phyloP scores from a whole-genome alignment of 2,888 invertebrate species.

The Anarsia innoxiella region DNA sequence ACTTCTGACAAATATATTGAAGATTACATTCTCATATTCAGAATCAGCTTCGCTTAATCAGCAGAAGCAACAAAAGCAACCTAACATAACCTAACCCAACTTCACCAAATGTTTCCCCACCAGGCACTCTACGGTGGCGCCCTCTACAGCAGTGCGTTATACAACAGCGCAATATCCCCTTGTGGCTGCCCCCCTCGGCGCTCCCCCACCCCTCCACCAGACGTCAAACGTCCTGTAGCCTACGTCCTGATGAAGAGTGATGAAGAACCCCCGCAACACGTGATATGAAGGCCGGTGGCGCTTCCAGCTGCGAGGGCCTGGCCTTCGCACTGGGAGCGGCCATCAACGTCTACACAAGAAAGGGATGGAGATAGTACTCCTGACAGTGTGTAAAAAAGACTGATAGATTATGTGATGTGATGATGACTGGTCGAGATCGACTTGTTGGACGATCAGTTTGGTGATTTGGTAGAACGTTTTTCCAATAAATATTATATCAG shows the following conservation, averaged over 20 bases:
- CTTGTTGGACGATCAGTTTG: too few relatives aligned
- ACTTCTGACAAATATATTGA: too few relatives aligned
- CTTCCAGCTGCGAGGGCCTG: conserved; percentile 81
- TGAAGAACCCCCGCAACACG: conserved; percentile 77
- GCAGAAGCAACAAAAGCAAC: too few relatives aligned
- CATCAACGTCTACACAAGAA: conserved; percentile 58
- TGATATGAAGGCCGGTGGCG: conserved; percentile 91
- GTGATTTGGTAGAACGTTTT: too few relatives aligned
- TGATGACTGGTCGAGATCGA: background rate
- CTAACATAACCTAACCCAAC: too few relatives aligned
- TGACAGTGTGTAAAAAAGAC: conserved; percentile 54
- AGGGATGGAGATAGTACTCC: conserved; percentile 53
- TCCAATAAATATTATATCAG: too few relatives aligned
- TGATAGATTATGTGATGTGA: conserved; percentile 15
- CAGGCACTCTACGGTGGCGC: conserved; percentile 68
- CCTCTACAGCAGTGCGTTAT: conserved; percentile 62
- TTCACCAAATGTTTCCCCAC: background rate
- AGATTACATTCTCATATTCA: too few relatives aligned
- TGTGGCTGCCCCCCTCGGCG: conserved; percentile 64
- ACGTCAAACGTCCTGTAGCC: conserved; percentile 73
- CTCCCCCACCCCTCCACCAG: conserved; percentile 58
- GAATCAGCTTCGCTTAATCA: too few relatives aligned
- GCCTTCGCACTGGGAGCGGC: conserved; percentile 70
- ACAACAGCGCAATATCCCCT: conserved; percentile 61
- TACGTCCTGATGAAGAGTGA: conserved; percentile 79